Conservation (phyloP, 2,113 vertebrate species). For the Lepus americanus region DNA sequence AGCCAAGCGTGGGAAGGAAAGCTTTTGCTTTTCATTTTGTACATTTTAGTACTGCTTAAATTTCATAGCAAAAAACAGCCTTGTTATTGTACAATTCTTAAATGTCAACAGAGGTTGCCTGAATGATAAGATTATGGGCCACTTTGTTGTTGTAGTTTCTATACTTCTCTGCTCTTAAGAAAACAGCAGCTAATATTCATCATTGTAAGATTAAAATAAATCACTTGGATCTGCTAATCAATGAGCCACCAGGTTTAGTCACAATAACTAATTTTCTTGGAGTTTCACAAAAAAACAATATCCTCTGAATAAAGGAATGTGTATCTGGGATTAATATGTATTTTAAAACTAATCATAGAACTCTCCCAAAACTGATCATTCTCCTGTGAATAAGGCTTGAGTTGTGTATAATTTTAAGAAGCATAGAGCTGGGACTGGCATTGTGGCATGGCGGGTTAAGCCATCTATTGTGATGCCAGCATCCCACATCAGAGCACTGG, state of each 20-base stretch:
- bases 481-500: too few relatives aligned
- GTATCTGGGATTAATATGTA: not conserved
- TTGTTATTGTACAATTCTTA: constrained; percentile 49
- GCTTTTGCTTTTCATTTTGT: constrained; percentile 62
- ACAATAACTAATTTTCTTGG: not conserved
- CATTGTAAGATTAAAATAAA: constrained; percentile 40
- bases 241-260: not conserved
- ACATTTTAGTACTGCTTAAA: constrained; percentile 46
- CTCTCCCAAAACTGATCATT: constrained; percentile 4
- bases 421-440: too few relatives aligned
- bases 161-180: constrained; percentile 36
- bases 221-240: not conserved
- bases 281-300: not conserved
- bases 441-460: too few relatives aligned
- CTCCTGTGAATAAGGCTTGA: not conserved
- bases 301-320: not conserved
- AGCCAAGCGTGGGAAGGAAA: not conserved
- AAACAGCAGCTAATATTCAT: not conserved
- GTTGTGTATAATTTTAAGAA: not conserved
- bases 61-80: constrained; percentile 59
- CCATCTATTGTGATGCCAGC: too few relatives aligned
- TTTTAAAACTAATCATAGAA: constrained; percentile 7
- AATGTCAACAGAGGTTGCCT: constrained; percentile 23
- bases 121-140: constrained; percentile 21
- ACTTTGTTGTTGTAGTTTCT: not conserved